phyloP scores from a whole-genome alignment of 2,113 vertebrate genomes.

The Herpetotheres cachinnans region DNA sequence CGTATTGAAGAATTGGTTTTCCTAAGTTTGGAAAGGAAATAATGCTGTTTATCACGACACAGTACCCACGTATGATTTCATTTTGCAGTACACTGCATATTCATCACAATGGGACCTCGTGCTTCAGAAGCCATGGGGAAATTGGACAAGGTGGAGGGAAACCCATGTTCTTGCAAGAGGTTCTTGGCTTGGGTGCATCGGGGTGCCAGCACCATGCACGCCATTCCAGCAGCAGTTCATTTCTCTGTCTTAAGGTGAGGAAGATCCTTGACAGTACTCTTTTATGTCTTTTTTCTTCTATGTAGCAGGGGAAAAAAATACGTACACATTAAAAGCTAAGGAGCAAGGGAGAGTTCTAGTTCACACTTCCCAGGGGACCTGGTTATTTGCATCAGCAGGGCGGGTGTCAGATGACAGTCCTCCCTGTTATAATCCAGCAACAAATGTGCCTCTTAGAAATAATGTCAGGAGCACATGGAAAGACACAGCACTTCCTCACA shows the following conservation, averaged over 20 bases:
- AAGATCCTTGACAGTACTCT: not conserved
- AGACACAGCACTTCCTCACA: not conserved
- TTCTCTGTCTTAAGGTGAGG: not conserved
- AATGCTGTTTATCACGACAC: not conserved
- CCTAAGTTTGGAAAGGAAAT: not conserved
- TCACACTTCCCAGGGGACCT: not conserved
- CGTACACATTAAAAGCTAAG: not conserved
- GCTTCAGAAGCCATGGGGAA: not conserved
- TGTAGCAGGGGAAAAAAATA: not conserved
- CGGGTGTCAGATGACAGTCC: not conserved
- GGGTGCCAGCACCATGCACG: accelerated
- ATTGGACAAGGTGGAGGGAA: not conserved
- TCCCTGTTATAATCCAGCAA: not conserved
- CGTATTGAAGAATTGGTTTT: not conserved
- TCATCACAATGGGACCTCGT: accelerated
- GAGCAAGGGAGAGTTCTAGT: not conserved
- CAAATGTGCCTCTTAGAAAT: constrained; percentile 10
- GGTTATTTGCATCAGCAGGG: not conserved
- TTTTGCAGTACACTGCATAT: not conserved
- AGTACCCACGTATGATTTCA: not conserved
- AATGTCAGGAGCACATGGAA: not conserved
- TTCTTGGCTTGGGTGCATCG: not conserved
- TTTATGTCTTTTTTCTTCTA: not conserved
- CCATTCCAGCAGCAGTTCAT: accelerated
- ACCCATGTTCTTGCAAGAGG: not conserved